Evolutionary conservation across 2,888 invertebrate species (phyloP).

Genomic region (Scaptomyza polygonia): DNA sequence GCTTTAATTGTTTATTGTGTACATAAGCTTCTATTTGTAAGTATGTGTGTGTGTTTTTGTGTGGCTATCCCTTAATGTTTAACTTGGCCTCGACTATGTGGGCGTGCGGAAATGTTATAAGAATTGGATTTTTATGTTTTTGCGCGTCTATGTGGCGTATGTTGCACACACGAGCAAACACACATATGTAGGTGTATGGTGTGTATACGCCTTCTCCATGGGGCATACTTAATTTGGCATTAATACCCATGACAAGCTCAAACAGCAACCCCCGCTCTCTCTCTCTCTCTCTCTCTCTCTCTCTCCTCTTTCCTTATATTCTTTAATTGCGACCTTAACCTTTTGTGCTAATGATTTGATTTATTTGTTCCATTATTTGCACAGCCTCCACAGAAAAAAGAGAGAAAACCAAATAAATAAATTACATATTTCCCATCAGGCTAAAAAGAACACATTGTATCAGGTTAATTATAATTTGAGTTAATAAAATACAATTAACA

Average conservation of each 20-base stretch:
- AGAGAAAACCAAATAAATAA: slow-evolving; percentile 60
- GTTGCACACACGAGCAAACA: slow-evolving; percentile 21
- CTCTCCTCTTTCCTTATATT: background rate
- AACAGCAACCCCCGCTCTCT: slow-evolving; percentile 2
- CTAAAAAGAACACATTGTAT: slow-evolving; percentile 10
- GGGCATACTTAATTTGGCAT: slow-evolving; percentile 65
- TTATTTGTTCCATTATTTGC: slow-evolving; percentile 61
- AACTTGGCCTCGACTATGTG: slow-evolving; percentile 45
- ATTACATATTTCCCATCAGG: slow-evolving; percentile 28
- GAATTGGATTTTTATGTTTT: slow-evolving; percentile 77
- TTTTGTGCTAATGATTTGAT: slow-evolving; percentile 73
- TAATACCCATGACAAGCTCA: slow-evolving; percentile 45
- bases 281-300: background rate
- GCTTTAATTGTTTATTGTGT: too few species aligned
- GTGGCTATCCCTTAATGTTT: slow-evolving; percentile 29
- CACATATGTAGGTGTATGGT: slow-evolving; percentile 20
- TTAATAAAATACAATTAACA: slow-evolving; percentile 23
- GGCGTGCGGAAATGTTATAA: slow-evolving; percentile 78
- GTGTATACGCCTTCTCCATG: slow-evolving; percentile 29
- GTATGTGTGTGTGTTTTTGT: slow-evolving; percentile 2
- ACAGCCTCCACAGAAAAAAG: slow-evolving; percentile 30
- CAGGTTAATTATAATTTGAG: slow-evolving; percentile 47
- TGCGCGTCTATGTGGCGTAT: slow-evolving; percentile 60
- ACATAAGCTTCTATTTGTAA: background rate
- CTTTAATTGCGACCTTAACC: slow-evolving; percentile 39